Conservation (phyloP, 2,888 invertebrate genomes). For the Isoperla grammatica region DNA sequence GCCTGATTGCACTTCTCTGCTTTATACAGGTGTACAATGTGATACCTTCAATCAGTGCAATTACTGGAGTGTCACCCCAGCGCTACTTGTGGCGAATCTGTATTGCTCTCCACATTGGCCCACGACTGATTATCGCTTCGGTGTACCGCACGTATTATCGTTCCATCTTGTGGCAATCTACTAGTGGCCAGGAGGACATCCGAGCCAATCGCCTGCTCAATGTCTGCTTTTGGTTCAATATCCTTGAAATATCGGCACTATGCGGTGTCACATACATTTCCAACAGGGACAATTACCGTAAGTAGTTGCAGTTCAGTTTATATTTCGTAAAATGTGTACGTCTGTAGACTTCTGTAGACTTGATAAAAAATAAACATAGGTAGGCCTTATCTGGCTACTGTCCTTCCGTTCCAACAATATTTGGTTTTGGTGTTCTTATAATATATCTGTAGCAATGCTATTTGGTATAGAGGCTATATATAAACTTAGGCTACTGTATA, state of each 20-base stretch:
- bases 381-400: no score
- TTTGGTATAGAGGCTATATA: no score
- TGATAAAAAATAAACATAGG: no score
- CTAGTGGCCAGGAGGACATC: conserved; percentile 40
- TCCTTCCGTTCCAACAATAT: no score
- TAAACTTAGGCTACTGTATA: no score
- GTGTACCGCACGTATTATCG: conserved; percentile 80
- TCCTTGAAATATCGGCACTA: conserved; percentile 77
- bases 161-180: conserved; percentile 50
- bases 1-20: not conserved
- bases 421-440: no score
- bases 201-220: conserved; percentile 51
- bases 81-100: conserved; percentile 88
- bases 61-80: conserved; percentile 90
- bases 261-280: conserved; percentile 91
- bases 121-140: conserved; percentile 81
- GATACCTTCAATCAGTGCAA: conserved; percentile 92
- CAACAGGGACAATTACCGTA: conserved; percentile 92
- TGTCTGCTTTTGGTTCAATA: conserved; percentile 75
- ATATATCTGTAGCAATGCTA: no score
- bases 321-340: not conserved
- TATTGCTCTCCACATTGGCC: conserved; percentile 87
- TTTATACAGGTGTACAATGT: conserved; percentile 80
- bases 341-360: no score
- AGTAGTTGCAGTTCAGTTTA: no score